Evolutionary conservation across 2,888 invertebrate genomes (phyloP).

Genomic region (Entomobrya proxima): DNA sequence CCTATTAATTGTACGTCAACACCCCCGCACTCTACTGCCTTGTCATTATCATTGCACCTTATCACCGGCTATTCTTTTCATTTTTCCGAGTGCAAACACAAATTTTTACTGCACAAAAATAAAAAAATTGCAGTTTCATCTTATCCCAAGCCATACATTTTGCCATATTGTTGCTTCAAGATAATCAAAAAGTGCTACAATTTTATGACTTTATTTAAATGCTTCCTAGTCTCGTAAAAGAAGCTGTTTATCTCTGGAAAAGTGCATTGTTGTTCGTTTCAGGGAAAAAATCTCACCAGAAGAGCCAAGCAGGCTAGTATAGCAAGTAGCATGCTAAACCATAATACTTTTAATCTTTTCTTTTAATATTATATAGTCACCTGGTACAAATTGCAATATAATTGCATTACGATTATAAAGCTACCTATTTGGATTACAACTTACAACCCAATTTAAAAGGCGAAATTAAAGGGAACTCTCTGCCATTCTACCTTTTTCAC

Average conservation of each 20-base stretch:
- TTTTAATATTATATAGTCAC: slow-evolving; percentile 3
- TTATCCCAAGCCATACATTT: slow-evolving; percentile 16
- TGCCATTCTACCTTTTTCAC: slow-evolving; percentile 16
- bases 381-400: slow-evolving; percentile 59
- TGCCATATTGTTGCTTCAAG: slow-evolving; percentile 12
- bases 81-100: slow-evolving; percentile 37
- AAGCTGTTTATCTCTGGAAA: slow-evolving; percentile 26
- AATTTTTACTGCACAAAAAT: slow-evolving; percentile 40
- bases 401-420: slow-evolving; percentile 32
- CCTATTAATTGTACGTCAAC: slow-evolving; percentile 9
- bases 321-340: too few relatives aligned
- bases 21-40: not conserved
- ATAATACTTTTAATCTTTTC: not conserved
- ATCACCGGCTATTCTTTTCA: not conserved
- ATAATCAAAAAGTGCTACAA: slow-evolving; percentile 48
- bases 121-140: slow-evolving; percentile 26
- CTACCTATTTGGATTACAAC: slow-evolving; percentile 3
- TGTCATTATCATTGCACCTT: not conserved
- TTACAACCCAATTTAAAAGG: slow-evolving; percentile 11
- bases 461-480: slow-evolving; percentile 27
- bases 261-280: slow-evolving; percentile 25
- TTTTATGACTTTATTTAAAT: slow-evolving; percentile 58
- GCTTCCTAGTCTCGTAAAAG: slow-evolving; percentile 52
- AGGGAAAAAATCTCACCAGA: too few relatives aligned
- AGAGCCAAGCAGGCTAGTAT: too few relatives aligned